Percentiles rank a stretch among this genome's conserved stretches.
Conservation (phyloP, 35 echinoderm and acorn worm species). For the Nesometra sesokonis region DNA sequence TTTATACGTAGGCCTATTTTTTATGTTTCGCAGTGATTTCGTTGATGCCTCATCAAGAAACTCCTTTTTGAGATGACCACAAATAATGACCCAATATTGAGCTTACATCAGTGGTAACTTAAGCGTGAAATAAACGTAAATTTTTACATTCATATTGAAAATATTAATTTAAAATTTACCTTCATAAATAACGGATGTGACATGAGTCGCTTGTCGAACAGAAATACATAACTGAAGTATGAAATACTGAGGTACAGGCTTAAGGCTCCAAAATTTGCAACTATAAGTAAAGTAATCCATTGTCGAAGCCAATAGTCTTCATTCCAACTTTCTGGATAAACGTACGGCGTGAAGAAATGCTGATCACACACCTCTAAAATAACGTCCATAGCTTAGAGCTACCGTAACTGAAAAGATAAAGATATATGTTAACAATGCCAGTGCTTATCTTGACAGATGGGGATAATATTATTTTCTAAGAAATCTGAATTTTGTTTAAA, state of each 20-base stretch:
- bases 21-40: too few relatives aligned
- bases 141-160: too few relatives aligned
- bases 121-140: too few relatives aligned
- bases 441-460: too few relatives aligned
- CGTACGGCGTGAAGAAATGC: slow-evolving; percentile 4
- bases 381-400: not conserved
- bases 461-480: too few relatives aligned
- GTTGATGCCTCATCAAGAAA: too few relatives aligned
- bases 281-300: not conserved
- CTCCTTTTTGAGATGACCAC: too few relatives aligned
- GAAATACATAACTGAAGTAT: not conserved
- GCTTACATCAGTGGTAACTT: too few relatives aligned
- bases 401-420: not conserved
- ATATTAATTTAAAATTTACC: not conserved
- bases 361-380: not conserved
- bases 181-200: not conserved
- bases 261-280: not conserved
- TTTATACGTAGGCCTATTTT: too few relatives aligned
- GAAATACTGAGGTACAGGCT: not conserved
- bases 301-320: slow-evolving; percentile 14
- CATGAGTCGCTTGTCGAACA: slow-evolving; percentile 5
- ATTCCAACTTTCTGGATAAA: not conserved
- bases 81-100: too few relatives aligned
- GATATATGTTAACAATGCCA: not conserved
- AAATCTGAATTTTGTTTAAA: too few relatives aligned